Percentiles rank a stretch among this genome's conserved stretches.
phyloP scores from a whole-genome alignment of 2,888 invertebrate genomes.

The Sicus ferrugineus region DNA sequence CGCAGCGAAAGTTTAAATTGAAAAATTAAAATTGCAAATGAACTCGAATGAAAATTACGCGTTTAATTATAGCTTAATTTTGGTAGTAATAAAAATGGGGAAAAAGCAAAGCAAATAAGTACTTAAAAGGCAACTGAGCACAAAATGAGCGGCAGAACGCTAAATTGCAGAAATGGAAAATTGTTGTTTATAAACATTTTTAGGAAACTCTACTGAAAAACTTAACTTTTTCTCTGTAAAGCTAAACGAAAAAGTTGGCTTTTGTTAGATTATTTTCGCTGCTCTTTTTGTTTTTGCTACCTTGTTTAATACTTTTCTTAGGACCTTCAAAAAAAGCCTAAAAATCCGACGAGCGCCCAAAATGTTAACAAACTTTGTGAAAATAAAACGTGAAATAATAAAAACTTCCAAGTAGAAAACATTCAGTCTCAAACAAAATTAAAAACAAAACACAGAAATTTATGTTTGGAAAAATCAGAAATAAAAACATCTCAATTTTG shows the following conservation, averaged over 20 bases:
- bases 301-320: not conserved
- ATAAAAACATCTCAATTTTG: not conserved
- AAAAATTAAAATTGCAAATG: constrained; percentile 31
- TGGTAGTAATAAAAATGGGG: not conserved
- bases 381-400: not conserved
- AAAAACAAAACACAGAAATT: too few relatives aligned
- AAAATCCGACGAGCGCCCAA: not conserved
- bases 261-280: too few relatives aligned
- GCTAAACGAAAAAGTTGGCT: not conserved
- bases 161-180: not conserved
- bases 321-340: too few relatives aligned
- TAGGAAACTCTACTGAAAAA: not conserved
- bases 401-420: too few relatives aligned
- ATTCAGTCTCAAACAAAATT: too few relatives aligned
- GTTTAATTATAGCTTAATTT: constrained; percentile 30
- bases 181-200: not conserved
- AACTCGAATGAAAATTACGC: constrained; percentile 16
- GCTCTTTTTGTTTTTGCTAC: not conserved
- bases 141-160: not conserved
- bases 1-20: constrained; percentile 24
- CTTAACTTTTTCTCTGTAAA: not conserved
- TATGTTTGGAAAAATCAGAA: not conserved
- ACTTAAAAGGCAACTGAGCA: not conserved
- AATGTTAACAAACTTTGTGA: not conserved
- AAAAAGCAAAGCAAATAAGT: not conserved